These are phyloP conservation scores for Argyresthia albistria DNA, from an alignment of 2,888 invertebrate species.

Conservation along the genomic window DNA sequence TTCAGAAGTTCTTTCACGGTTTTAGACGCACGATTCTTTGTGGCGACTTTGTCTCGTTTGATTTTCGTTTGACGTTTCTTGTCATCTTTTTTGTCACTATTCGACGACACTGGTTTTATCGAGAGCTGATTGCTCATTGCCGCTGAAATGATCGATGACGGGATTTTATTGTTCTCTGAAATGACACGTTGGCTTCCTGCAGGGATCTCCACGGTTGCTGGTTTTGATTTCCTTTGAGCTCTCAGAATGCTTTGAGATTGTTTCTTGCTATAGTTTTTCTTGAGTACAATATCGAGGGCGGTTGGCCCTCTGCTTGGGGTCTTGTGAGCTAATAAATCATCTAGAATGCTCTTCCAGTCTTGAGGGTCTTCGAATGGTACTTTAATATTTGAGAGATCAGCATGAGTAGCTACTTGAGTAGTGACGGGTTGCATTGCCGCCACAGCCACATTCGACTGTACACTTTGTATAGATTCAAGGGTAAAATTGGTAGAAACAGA, in stretches of 20 bases:
- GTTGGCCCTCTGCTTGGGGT: slow-evolving; percentile 49
- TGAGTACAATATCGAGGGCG: slow-evolving; percentile 41
- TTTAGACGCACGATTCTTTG: too few species aligned
- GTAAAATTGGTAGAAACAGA: too few species aligned
- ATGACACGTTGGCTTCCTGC: too few species aligned
- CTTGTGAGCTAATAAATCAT: slow-evolving; percentile 44
- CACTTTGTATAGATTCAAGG: too few species aligned
- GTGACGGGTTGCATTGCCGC: neutral
- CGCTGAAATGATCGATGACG: neutral
- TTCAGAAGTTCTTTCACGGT: too few species aligned
- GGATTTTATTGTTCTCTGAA: neutral
- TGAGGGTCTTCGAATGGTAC: slow-evolving; percentile 6
- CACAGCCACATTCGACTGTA: too few species aligned
- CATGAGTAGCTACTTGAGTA: neutral
- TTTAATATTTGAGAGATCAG: neutral
- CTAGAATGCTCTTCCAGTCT: slow-evolving; percentile 52
- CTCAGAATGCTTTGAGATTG: neutral
- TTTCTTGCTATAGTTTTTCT: slow-evolving; percentile 17
- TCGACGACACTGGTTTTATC: too few species aligned
- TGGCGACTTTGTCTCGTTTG: neutral
- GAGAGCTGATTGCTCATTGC: neutral
- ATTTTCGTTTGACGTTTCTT: neutral
- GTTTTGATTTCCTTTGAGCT: neutral
- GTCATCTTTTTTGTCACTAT: neutral
- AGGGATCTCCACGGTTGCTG: neutral